Percentiles rank a stretch among this genome's conserved stretches.
Conservation (phyloP, 2,888 invertebrate genomes). For the Microplitis manilae region DNA sequence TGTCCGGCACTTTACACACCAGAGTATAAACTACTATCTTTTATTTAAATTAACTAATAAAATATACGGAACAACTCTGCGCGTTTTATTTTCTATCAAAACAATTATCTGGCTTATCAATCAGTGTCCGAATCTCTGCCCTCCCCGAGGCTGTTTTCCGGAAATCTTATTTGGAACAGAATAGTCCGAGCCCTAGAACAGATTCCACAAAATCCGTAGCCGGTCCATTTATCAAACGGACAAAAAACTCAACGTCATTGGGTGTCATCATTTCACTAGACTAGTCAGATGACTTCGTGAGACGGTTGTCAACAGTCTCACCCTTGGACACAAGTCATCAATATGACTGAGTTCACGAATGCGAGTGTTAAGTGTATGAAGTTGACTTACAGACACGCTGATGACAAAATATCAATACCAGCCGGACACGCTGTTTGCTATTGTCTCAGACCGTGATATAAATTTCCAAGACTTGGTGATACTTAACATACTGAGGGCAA, state of each 20-base stretch:
- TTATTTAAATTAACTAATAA: conserved; percentile 5
- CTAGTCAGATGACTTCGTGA: conserved; percentile 69
- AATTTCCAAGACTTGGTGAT: conserved; percentile 7
- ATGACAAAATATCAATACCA: neutral
- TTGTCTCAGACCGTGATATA: too few species aligned
- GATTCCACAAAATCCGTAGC: neutral
- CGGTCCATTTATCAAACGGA: conserved; percentile 67
- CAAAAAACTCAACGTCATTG: conserved; percentile 68
- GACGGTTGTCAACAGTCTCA: conserved; percentile 66
- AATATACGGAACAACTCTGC: neutral
- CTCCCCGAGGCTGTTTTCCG: too few species aligned
- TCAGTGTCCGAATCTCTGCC: too few species aligned
- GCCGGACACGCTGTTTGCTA: too few species aligned
- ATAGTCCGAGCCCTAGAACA: neutral
- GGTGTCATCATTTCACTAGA: conserved; percentile 54
- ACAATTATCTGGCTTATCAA: too few species aligned
- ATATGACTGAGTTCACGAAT: neutral
- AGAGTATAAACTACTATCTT: conserved; percentile 11
- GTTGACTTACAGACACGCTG: neutral
- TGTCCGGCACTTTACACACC: conserved; percentile 15
- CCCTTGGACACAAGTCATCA: conserved; percentile 44
- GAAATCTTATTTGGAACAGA: neutral
- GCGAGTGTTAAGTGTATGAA: neutral
- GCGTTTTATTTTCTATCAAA: too few species aligned
- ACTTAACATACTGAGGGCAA: neutral